A percentile compares a stretch with the other conserved stretches of the same genome.
phyloP scores from a whole-genome alignment of 2,113 vertebrate genomes.

The Myodes glareolus region DNA sequence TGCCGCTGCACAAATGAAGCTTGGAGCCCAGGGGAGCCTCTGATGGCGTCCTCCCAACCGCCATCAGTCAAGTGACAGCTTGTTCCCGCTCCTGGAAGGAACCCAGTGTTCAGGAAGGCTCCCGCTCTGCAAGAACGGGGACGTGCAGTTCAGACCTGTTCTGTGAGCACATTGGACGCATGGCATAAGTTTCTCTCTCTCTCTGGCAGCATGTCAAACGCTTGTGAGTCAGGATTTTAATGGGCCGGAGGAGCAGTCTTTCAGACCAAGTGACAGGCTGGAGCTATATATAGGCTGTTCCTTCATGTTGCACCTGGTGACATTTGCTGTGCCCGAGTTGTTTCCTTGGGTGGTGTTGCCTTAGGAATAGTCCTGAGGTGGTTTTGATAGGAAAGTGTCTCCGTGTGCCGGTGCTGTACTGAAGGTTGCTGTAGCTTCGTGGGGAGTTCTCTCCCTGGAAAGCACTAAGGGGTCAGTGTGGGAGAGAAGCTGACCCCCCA shows the following conservation, averaged over 20 bases:
- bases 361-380: constrained; percentile 57
- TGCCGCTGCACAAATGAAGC: background rate
- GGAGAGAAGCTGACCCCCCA: background rate
- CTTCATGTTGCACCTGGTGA: constrained; percentile 69
- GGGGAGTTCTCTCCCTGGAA: background rate
- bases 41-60: background rate
- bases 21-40: background rate
- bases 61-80: constrained; percentile 31
- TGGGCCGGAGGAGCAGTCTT: constrained; percentile 25
- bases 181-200: constrained; percentile 33
- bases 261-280: constrained; percentile 13
- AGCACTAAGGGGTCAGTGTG: background rate
- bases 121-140: constrained; percentile 5
- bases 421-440: background rate
- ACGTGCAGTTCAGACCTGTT: constrained; percentile 46
- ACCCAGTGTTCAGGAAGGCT: constrained; percentile 42
- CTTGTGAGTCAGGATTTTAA: constrained; percentile 27
- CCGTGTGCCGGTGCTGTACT: background rate
- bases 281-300: constrained; percentile 67
- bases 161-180: constrained; percentile 44
- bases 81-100: constrained; percentile 31
- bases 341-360: constrained; percentile 68
- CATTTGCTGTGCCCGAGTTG: constrained; percentile 57
- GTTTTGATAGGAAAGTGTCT: background rate
- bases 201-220: constrained; percentile 52